Evolutionary conservation across 2,888 invertebrate genomes (phyloP), one percentile per base, ranked within the genome.

Genomic region (Cephus nigrinus): DNA sequence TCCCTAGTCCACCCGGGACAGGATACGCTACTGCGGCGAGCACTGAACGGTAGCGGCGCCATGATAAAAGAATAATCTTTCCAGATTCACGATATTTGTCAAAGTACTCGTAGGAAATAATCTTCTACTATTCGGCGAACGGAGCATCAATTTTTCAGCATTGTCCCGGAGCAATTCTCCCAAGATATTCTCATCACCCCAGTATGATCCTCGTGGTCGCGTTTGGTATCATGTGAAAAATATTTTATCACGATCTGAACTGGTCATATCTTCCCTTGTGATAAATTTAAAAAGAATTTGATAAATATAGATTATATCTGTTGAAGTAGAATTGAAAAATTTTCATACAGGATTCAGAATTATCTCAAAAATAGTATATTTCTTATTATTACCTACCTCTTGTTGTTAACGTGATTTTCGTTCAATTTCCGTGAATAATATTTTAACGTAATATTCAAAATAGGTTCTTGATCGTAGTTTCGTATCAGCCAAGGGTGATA

Each of bases 31-130:
- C 32, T 23, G 71, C 31, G 31, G 32, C 32, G 55, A 23, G 55
- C 55, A 23, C 2, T 23, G 55, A 55, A 55, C 23, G 55, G 33
- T 34, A 34, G 11, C 11, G 74, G 30, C n/a, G 34, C 74, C 74
- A 68, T 68, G 73, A 74, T 76, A 69, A 76, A 78, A 78, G 73
- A 78, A 76, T 78, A 76, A 78, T 78, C 78, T 76, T 76, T 73
- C 76, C 76, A 68, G 76, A 76, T 78, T 76, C 69, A 36, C n/a
- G 68, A 30, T 74, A 78, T 78, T 78, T 76, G 78, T 78, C 78
- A 78, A 74, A 73, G 34, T 71, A 36, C 30, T 36, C 69, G 40
- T 33, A n/a, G 55, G 68, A 73, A 78, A 74, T 76, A 40, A 78
- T 76, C 76, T 33, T 36, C 75, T 31, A 34, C 78, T 30, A 69